A percentile compares a stretch with the other conserved stretches of the same genome.
phyloP scores from a whole-genome alignment of 1,140 invertebrate genomes.

The Drosophila repletoides region DNA sequence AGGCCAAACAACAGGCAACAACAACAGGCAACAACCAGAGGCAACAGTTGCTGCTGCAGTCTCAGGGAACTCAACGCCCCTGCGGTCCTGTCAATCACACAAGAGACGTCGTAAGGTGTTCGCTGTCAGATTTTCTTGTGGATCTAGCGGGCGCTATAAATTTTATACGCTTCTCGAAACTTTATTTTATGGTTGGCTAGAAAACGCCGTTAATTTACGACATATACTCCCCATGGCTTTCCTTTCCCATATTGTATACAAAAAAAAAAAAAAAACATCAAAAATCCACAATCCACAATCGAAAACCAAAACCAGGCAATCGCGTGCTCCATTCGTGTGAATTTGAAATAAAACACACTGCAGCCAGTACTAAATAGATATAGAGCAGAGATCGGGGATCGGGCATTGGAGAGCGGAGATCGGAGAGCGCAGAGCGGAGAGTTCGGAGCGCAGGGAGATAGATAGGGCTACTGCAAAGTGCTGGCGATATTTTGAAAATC shows the following conservation, averaged over 20 bases:
- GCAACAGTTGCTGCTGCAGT: neutral
- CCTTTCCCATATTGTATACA: conserved; percentile 58
- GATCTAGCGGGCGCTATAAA: conserved; percentile 71
- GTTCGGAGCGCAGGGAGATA: neutral
- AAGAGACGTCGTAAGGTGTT: conserved; percentile 70
- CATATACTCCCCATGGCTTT: conserved; percentile 77
- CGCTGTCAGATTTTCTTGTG: conserved; percentile 70
- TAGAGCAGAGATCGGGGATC: neutral
- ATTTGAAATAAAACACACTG: conserved; percentile 79
- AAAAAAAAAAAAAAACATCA: conserved; percentile 18
- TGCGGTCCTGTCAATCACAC: conserved; percentile 76
- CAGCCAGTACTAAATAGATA: conserved; percentile 4
- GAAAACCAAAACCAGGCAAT: neutral
- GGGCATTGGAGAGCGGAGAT: conserved; percentile 8
- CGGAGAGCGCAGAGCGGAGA: neutral
- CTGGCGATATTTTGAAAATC: conserved; percentile 6
- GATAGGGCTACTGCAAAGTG: neutral
- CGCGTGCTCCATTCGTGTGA: conserved; percentile 51
- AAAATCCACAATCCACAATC: neutral
- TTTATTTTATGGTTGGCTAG: conserved; percentile 69
- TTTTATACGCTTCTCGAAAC: conserved; percentile 80
- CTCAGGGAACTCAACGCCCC: conserved; percentile 30
- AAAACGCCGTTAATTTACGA: conserved; percentile 81
- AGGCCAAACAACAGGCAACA: conserved; percentile 20
- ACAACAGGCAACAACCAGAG: conserved; percentile 1